Base-by-base conservation (phyloP, 2,888 invertebrate genomes). In the Pollenia amentaria region DNA sequence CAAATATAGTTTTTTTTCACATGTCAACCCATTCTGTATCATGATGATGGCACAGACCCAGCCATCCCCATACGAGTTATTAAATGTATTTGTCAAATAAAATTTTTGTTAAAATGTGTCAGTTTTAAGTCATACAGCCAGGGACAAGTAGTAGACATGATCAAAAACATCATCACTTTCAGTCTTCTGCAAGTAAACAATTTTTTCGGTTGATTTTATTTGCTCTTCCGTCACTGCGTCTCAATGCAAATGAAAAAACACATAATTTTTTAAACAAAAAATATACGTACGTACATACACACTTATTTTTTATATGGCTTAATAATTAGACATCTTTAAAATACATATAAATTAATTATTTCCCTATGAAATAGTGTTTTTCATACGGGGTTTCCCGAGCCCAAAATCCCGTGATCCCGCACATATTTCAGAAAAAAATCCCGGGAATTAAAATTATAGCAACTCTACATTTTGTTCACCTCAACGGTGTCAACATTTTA, bases 11-110 rank as follows among this genome's bases (percentile, higher is more conserved):
- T 21, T 55, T 40, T 10, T 16, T 64, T 72, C 76, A 65, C 76
- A 76, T 76, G 76, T 65, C 76, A 76, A 64, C 53, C 40, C 42
- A 51, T 51, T 62, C 38, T 16, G 48, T 21, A 55, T 18, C 51
- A n/a, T 62, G 40, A 29, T 29, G 29, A 29, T 29, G 29, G 29
- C 11, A n/a, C 40, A 53, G 40, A 12, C 53, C 12, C 14, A 11
- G 53, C 38, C 69, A 51, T 69, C n/a, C 69, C 11, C 29, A 69
- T 38, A 53, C 40, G 40, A 40, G 8, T 62, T 40, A 38, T 16
- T 7, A 73, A 10, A 38, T 51, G 40, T 1, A 21, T 21, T 29
- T 29, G 29, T 29, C 11, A 57, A 73, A 60, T 16, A 73, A 18
- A n/a, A 60, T 12, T 46, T 9, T 29, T 60, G 48, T 60, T 73